Evolutionary conservation across 2,888 invertebrate species (phyloP).

Genomic region (Drosophila percnosoma): DNA sequence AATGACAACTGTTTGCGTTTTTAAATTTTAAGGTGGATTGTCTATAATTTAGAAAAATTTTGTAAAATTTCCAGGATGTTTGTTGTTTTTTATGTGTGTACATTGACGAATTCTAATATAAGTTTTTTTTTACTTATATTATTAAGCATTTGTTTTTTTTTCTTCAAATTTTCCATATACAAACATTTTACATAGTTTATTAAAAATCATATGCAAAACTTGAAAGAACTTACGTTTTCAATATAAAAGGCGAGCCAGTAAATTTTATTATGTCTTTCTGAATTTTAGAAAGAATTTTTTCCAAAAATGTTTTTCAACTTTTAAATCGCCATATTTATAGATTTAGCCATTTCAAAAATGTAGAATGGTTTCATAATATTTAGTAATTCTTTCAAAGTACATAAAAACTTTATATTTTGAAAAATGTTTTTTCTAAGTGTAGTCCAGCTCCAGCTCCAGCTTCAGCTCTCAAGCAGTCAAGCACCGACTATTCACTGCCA

Average conservation of each 20-base stretch:
- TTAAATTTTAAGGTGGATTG: not conserved
- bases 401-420: not conserved
- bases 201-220: not conserved
- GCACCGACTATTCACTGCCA: constrained; percentile 37
- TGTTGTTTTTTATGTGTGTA: not conserved
- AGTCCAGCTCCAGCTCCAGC: constrained; percentile 7
- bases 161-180: not conserved
- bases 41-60: not conserved
- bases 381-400: not conserved
- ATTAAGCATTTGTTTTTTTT: not conserved
- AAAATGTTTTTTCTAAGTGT: not conserved
- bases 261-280: not conserved
- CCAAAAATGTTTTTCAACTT: too few species aligned
- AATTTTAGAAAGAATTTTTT: not conserved
- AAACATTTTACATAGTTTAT: not conserved
- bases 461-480: constrained; percentile 27
- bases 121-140: not conserved
- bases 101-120: not conserved
- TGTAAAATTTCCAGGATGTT: not conserved
- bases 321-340: not conserved
- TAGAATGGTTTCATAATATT: not conserved
- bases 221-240: not conserved
- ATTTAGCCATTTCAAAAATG: not conserved
- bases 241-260: not conserved
- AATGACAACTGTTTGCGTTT: not conserved